Evolutionary conservation across 2,888 invertebrate species (phyloP).

Genomic region (Chironomus riparius): DNA sequence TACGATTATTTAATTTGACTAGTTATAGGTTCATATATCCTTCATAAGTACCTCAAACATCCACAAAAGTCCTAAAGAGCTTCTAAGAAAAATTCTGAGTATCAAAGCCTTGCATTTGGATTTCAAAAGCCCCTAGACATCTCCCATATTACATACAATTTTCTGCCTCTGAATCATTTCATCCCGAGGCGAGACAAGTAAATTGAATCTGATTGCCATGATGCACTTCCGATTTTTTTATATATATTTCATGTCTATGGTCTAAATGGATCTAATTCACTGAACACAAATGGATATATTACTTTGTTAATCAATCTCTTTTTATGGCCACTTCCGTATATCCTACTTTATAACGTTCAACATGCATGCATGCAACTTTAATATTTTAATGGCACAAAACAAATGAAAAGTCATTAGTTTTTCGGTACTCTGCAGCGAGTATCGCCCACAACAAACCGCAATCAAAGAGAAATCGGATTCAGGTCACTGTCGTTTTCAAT

Average conservation of each 20-base stretch:
- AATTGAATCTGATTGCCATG: neutral
- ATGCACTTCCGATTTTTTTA: slow-evolving; percentile 18
- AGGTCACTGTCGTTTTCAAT: neutral
- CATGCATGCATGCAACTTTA: neutral
- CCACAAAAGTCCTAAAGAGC: too few relatives aligned
- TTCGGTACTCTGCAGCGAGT: neutral
- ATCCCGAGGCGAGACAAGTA: neutral
- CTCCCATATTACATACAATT: too few relatives aligned
- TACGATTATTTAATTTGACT: too few relatives aligned
- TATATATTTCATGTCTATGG: neutral
- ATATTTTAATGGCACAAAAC: neutral
- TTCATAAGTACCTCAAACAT: too few relatives aligned
- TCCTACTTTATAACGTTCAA: neutral
- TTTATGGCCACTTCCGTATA: slow-evolving; percentile 11
- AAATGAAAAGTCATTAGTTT: neutral
- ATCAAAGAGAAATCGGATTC: neutral
- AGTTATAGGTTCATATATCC: too few relatives aligned
- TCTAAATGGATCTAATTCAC: neutral
- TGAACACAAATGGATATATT: neutral
- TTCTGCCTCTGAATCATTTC: neutral
- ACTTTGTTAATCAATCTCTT: neutral
- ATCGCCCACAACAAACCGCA: neutral
- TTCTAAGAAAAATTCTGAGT: too few relatives aligned
- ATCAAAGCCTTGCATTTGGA: too few relatives aligned
- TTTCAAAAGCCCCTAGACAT: too few relatives aligned